A percentile compares a stretch with the other conserved stretches of the same genome.
phyloP scores from a whole-genome alignment of 2,888 invertebrate genomes.

The Elysia crispata region DNA sequence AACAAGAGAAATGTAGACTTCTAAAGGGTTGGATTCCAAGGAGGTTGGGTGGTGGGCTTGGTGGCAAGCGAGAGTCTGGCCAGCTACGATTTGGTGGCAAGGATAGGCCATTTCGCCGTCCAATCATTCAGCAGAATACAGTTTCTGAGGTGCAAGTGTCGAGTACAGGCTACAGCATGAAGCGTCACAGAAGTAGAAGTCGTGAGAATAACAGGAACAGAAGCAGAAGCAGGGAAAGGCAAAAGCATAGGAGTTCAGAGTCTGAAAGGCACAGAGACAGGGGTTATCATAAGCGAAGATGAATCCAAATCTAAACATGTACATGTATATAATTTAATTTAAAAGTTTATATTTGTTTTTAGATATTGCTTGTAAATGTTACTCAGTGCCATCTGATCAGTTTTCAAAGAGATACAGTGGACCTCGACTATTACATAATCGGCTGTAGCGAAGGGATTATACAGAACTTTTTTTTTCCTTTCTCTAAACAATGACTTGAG shows the following conservation, averaged over 20 bases:
- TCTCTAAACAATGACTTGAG: too few relatives aligned
- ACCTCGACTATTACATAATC: too few relatives aligned
- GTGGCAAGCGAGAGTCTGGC: conserved; percentile 90
- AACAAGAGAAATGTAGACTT: conserved; percentile 86
- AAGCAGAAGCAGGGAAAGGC: conserved; percentile 36
- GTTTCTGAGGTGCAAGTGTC: neutral
- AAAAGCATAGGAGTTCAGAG: conserved; percentile 32
- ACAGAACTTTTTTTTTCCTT: too few relatives aligned
- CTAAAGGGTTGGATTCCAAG: conserved; percentile 88
- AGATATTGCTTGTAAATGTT: too few relatives aligned
- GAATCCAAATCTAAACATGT: too few relatives aligned
- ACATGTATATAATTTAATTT: too few relatives aligned
- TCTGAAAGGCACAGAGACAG: conserved; percentile 7
- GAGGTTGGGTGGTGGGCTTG: conserved; percentile 91
- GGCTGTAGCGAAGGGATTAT: too few relatives aligned
- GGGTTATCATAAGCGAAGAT: conserved; percentile 5
- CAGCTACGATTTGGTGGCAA: conserved; percentile 91
- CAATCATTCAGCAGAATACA: conserved; percentile 52
- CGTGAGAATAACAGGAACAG: conserved; percentile 25
- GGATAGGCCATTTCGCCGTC: conserved; percentile 84
- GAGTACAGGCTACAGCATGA: neutral
- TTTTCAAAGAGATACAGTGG: too few relatives aligned
- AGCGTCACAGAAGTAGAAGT: conserved; percentile 14
- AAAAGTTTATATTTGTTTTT: too few relatives aligned
- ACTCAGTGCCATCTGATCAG: too few relatives aligned